Base-by-base conservation (phyloP, 2,797 vertebrate genomes). In the Vireo griseus region DNA sequence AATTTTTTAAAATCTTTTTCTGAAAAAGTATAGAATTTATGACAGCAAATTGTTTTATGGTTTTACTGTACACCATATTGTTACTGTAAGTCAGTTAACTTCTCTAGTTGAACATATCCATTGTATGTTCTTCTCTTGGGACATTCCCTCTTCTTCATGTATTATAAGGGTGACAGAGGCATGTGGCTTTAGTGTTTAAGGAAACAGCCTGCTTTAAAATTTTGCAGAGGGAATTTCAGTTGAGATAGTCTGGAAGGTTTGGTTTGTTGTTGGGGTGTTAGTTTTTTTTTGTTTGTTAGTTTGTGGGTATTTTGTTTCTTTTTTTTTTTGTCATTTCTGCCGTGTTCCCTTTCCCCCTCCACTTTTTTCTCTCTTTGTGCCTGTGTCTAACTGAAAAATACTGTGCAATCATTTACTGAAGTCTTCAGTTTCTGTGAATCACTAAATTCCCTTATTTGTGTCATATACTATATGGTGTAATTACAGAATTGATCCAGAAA, bases 301-400 rank as follows among this genome's bases (percentile, higher is more conserved):
- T 39, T 39, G 37, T 39, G 37, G 37, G 37, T 51, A 58, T 66
- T 7, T 37, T 44, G 12, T 24, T 68, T 12, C 0, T 10, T 57
- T 66, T 51, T 66, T 66, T 7, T 37, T 44, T 31, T 44, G 21
- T 51, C 12, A 22, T 65, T 65, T 57, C 9, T 11, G 19, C 7
- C 5, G 20, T 42, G 11, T 54, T 44, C 13, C 4, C 7, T 3
- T 37, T 3, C 5, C 2, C 10, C 5, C 1, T 3, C 13, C 2
- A 1, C 29, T 37, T 14, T 9, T 17, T 58, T 78, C 16, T 66
- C 5, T 62, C 11, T 19, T 58, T 69, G 22, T 73, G 18, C 5
- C 22, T 37, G 3, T 48, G n/a, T 19, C 75, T 25, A 40, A 22
- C 9, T 58, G 62, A 85, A 47, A 86, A 85, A 54, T 44, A 33